A percentile compares a stretch with the other conserved stretches of the same genome.
These are phyloP conservation scores for Zalophus californianus DNA, from an alignment of 2,797 vertebrate species.

Conservation along the genomic window DNA sequence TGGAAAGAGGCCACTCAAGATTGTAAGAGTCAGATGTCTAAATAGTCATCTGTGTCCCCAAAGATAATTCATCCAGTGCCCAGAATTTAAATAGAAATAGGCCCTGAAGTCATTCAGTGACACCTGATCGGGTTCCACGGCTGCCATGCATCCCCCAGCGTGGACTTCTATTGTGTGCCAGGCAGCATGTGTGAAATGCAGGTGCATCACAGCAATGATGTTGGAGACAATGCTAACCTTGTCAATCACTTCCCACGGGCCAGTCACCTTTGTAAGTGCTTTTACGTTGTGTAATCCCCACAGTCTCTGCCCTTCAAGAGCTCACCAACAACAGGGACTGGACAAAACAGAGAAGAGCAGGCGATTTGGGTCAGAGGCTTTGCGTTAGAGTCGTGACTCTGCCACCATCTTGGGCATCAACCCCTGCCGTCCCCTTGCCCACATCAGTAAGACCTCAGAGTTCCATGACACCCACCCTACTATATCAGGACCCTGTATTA, in stretches of 20 bases:
- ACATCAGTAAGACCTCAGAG: not conserved
- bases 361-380: not conserved
- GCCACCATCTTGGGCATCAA: no score
- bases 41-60: not conserved
- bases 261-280: not conserved
- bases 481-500: not conserved
- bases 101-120: not conserved
- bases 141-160: fast-evolving
- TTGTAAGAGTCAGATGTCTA: not conserved
- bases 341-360: not conserved
- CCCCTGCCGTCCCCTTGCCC: not conserved
- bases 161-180: not conserved
- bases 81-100: not conserved
- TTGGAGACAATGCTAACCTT: fast-evolving
- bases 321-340: not conserved
- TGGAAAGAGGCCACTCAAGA: not conserved
- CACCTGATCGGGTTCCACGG: not conserved
- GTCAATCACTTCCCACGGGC: not conserved
- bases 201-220: not conserved
- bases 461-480: not conserved
- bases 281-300: not conserved
- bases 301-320: fast-evolving
- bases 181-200: not conserved
- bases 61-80: not conserved
- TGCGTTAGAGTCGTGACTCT: not conserved